phyloP scores from a whole-genome alignment of 2,113 vertebrate genomes.

The Pitta sordida region DNA sequence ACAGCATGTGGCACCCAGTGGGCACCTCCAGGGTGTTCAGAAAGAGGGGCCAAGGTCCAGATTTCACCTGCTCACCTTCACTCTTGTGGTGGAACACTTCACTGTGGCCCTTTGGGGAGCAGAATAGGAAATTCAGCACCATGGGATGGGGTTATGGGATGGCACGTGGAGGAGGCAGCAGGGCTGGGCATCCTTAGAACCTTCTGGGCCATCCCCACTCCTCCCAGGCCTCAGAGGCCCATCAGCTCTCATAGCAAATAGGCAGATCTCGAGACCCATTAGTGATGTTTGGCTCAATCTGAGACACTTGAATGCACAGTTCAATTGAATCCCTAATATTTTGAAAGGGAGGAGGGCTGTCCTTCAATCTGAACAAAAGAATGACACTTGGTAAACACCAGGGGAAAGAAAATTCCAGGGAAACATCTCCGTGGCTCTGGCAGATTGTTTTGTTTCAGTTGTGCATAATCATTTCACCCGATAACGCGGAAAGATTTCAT shows the following conservation, averaged over 20 bases:
- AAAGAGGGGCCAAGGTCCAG: neutral
- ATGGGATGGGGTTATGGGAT: rapidly evolving
- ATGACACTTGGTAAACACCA: neutral
- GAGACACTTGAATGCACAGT: neutral
- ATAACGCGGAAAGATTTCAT: neutral
- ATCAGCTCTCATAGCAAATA: rapidly evolving
- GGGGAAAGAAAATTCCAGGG: neutral
- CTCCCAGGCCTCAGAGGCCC: neutral
- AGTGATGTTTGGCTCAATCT: neutral
- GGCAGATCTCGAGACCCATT: neutral
- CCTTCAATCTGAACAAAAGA: neutral
- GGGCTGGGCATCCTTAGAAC: neutral
- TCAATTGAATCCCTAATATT: neutral
- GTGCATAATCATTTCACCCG: neutral
- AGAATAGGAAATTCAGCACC: neutral
- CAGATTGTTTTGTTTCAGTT: neutral
- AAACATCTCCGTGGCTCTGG: neutral
- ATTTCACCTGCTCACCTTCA: neutral
- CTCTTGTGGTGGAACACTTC: rapidly evolving
- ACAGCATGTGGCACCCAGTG: rapidly evolving
- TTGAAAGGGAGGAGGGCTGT: neutral
- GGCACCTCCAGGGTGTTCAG: neutral
- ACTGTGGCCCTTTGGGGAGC: rapidly evolving
- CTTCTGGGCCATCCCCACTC: neutral
- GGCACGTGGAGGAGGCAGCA: neutral